These are phyloP conservation scores for Tragelaphus buxtoni DNA, from an alignment of 2,113 vertebrate species.

Conservation along the genomic window DNA sequence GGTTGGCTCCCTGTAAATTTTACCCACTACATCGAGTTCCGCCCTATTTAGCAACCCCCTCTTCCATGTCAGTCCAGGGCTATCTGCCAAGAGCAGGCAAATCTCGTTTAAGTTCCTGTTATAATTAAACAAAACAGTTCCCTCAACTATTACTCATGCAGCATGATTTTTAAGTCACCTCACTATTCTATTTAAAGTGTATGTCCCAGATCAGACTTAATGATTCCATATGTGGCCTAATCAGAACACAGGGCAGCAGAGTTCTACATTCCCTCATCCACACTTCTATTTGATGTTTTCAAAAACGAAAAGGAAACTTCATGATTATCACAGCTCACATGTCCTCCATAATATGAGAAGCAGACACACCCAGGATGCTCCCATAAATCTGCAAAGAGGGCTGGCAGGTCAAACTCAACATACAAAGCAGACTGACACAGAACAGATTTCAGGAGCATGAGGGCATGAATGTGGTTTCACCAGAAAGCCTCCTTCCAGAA, in stretches of 20 bases:
- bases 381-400: background rate
- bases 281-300: background rate
- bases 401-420: background rate
- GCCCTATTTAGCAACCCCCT: slow-evolving; percentile 49
- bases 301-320: background rate
- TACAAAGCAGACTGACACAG: background rate
- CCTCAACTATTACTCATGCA: background rate
- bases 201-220: background rate
- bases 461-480: background rate
- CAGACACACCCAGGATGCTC: background rate
- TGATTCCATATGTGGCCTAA: background rate
- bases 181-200: background rate
- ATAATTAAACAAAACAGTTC: slow-evolving; percentile 14
- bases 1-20: background rate
- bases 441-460: background rate
- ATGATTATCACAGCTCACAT: background rate
- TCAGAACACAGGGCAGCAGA: background rate
- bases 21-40: slow-evolving; percentile 20
- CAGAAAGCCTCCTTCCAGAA: background rate
- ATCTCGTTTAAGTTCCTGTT: slow-evolving; percentile 39
- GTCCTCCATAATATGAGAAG: background rate
- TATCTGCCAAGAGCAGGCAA: background rate
- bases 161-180: slow-evolving; percentile 15
- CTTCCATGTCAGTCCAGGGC: slow-evolving; percentile 31
- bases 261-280: background rate